Evolutionary conservation across 2,113 vertebrate species (phyloP).

Genomic region (Myrmophylax atrothorax): DNA sequence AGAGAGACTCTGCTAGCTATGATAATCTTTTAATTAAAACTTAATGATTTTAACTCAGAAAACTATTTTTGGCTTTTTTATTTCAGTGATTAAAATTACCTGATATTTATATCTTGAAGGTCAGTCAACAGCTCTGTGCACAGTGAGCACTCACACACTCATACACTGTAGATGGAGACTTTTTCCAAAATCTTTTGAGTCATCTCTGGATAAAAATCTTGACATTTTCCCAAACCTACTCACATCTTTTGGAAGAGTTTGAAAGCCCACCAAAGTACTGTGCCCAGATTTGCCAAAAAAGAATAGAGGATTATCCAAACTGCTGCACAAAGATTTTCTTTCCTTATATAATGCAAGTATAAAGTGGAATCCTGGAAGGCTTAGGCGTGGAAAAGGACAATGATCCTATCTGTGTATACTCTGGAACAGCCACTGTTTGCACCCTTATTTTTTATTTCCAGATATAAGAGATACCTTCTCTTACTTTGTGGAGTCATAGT

Average conservation of each 20-base stretch:
- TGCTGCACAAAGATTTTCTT: neutral
- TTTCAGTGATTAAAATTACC: slow-evolving; percentile 38
- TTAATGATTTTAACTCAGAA: slow-evolving; percentile 17
- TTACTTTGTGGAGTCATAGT: neutral
- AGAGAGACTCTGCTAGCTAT: neutral
- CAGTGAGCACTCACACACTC: neutral
- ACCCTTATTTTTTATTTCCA: neutral
- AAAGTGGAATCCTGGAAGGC: neutral
- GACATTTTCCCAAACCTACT: slow-evolving; percentile 45
- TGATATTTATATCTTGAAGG: slow-evolving; percentile 42
- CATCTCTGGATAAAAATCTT: slow-evolving; percentile 28
- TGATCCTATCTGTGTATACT: neutral
- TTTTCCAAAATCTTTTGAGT: slow-evolving; percentile 11
- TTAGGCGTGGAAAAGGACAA: neutral
- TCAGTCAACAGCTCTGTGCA: neutral
- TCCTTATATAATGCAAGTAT: neutral
- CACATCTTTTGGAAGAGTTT: neutral
- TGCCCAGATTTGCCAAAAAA: neutral
- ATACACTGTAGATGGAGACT: neutral
- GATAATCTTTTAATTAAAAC: neutral
- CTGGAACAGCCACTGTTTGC: neutral
- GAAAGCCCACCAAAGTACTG: slow-evolving; percentile 7
- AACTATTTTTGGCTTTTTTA: slow-evolving; percentile 15
- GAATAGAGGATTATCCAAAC: neutral
- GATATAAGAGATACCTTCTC: neutral